These are phyloP conservation scores for Hyposoter didymator DNA, from an alignment of 2,888 invertebrate genomes.

Conservation along the genomic window DNA sequence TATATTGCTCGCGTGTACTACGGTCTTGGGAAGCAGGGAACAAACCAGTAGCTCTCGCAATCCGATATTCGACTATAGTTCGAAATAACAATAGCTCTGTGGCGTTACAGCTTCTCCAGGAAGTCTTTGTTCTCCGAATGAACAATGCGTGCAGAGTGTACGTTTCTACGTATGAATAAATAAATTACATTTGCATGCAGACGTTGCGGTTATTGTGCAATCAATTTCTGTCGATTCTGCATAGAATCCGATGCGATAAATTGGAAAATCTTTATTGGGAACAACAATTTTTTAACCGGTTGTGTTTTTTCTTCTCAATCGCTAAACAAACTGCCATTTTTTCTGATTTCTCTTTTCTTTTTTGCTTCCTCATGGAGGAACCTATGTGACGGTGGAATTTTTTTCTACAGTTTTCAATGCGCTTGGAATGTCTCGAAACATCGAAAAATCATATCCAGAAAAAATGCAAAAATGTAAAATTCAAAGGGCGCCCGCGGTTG, in stretches of 20 bases:
- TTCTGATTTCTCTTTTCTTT: too few relatives aligned
- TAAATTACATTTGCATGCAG: background rate
- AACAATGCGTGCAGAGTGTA: background rate
- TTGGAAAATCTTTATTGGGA: too few relatives aligned
- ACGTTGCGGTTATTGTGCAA: background rate
- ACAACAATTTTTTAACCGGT: too few relatives aligned
- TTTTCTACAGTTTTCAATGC: too few relatives aligned
- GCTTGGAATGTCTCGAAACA: too few relatives aligned
- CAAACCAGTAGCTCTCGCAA: constrained; percentile 17
- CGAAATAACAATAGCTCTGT: constrained; percentile 26
- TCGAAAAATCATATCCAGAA: too few relatives aligned
- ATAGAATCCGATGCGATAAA: too few relatives aligned
- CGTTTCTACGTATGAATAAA: background rate
- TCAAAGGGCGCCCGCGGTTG: background rate
- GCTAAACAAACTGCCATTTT: too few relatives aligned
- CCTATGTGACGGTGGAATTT: too few relatives aligned
- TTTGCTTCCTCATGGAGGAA: too few relatives aligned
- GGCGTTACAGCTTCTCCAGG: background rate
- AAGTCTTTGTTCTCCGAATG: constrained; percentile 2
- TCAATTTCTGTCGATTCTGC: background rate
- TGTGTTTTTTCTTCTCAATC: too few relatives aligned
- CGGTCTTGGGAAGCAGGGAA: constrained; percentile 11
- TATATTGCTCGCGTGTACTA: background rate
- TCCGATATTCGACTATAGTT: constrained; percentile 18
- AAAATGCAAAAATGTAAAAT: too few relatives aligned